Conservation (phyloP, 2,113 vertebrate genomes). For the Lonchura striata region DNA sequence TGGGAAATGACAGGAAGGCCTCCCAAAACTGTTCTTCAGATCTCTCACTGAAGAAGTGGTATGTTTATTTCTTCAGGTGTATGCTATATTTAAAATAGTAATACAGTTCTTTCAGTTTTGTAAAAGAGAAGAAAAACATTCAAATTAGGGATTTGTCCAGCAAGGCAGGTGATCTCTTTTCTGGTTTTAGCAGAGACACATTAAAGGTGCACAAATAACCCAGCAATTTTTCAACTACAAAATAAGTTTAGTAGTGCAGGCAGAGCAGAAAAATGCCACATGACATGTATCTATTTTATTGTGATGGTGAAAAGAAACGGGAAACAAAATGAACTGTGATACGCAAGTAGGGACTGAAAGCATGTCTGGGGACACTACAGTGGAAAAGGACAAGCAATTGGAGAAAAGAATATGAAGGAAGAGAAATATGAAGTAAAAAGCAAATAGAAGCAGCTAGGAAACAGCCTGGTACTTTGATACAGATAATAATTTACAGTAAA, state of each 20-base stretch:
- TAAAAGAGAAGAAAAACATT: not conserved
- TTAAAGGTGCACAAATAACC: not conserved
- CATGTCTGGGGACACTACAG: not conserved
- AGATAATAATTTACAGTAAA: not conserved
- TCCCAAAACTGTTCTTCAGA: not conserved
- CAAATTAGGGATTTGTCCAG: not conserved
- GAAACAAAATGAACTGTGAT: not conserved
- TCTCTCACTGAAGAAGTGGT: not conserved
- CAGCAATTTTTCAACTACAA: not conserved
- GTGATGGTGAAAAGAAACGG: not conserved
- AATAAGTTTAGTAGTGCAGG: not conserved
- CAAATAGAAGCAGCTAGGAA: not conserved
- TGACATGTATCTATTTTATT: not conserved
- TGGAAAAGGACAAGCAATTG: not conserved
- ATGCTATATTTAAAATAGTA: not conserved
- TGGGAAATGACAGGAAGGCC: not conserved
- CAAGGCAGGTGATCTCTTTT: not conserved
- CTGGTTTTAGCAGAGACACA: not conserved
- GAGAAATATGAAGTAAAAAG: not conserved
- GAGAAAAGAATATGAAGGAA: not conserved
- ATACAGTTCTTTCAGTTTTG: not conserved
- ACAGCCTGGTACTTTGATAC: not conserved
- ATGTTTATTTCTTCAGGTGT: not conserved
- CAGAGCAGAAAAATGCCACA: not conserved
- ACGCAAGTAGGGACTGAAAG: not conserved